Conservation (phyloP, 2,888 invertebrate genomes). For the Ichneumoninae sp. region DNA sequence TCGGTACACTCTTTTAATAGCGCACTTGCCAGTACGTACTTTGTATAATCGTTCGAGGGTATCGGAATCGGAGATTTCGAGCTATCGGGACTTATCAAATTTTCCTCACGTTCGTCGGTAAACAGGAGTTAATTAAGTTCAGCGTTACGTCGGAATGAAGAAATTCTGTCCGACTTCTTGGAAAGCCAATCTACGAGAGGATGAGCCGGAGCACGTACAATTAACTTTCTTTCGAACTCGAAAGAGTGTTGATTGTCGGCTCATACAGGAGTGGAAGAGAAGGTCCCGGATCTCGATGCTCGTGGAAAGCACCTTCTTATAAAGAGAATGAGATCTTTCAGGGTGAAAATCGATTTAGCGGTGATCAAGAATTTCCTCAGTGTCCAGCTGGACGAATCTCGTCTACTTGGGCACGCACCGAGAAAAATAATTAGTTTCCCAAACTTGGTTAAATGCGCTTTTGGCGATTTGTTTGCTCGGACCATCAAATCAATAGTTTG, state of each 20-base stretch:
- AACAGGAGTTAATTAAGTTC: constrained; percentile 48
- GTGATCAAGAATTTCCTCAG: constrained; percentile 27
- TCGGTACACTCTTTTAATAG: constrained; percentile 19
- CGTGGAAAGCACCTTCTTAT: constrained; percentile 47
- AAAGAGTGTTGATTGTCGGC: constrained; percentile 59
- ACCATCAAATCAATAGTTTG: neutral
- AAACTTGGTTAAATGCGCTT: too few relatives aligned
- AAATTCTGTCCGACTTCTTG: constrained; percentile 40
- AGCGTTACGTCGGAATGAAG: constrained; percentile 43
- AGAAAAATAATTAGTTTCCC: too few relatives aligned
- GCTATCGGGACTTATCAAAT: constrained; percentile 47
- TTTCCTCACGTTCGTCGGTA: constrained; percentile 40
- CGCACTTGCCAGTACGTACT: constrained; percentile 24
- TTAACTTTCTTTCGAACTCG: constrained; percentile 61
- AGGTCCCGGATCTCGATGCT: constrained; percentile 40
- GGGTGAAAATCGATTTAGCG: constrained; percentile 31
- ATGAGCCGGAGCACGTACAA: constrained; percentile 44
- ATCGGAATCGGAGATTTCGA: constrained; percentile 27
- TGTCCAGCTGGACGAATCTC: neutral
- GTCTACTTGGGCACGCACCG: too few relatives aligned
- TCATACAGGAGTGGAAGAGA: constrained; percentile 15
- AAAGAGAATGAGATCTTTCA: constrained; percentile 25
- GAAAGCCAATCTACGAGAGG: constrained; percentile 55
- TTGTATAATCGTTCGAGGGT: constrained; percentile 46
- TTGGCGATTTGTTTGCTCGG: too few relatives aligned